Evolutionary conservation across 2,888 invertebrate genomes (phyloP).

Genomic region (Dendrolimus houi): DNA sequence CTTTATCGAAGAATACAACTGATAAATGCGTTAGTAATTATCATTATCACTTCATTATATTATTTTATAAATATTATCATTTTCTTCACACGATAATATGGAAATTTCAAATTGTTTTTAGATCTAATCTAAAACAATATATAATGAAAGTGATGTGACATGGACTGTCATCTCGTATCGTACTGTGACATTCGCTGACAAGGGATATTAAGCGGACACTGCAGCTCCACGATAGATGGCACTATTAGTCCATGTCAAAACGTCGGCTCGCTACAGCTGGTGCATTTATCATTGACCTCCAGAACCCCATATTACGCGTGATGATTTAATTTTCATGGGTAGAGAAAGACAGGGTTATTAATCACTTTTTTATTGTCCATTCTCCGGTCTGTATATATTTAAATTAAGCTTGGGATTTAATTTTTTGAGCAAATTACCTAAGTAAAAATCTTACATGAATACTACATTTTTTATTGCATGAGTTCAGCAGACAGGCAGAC

Average conservation of each 20-base stretch:
- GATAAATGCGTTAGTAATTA: no score
- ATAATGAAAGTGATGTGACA: no score
- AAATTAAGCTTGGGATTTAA: background rate
- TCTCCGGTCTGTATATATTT: background rate
- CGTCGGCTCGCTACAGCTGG: slow-evolving; percentile 52
- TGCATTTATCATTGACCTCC: slow-evolving; percentile 51
- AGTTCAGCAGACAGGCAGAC: no score
- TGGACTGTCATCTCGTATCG: slow-evolving; percentile 36
- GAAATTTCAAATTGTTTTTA: no score
- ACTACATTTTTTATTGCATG: no score
- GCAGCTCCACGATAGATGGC: slow-evolving; percentile 61
- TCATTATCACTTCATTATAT: no score
- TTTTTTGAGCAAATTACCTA: slow-evolving; percentile 6
- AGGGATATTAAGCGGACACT: slow-evolving; percentile 40
- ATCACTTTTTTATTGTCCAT: slow-evolving; percentile 18
- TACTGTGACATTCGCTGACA: slow-evolving; percentile 28
- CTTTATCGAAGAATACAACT: no score
- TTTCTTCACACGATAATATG: no score
- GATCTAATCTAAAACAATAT: no score
- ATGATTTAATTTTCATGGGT: slow-evolving; percentile 59
- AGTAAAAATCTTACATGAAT: no score
- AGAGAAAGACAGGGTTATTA: slow-evolving; percentile 27
- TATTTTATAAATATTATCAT: no score
- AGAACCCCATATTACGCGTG: slow-evolving; percentile 32
- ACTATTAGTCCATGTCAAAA: slow-evolving; percentile 57